Base-by-base conservation (phyloP, 2,888 invertebrate genomes). In the Drosophila prostipennis region DNA sequence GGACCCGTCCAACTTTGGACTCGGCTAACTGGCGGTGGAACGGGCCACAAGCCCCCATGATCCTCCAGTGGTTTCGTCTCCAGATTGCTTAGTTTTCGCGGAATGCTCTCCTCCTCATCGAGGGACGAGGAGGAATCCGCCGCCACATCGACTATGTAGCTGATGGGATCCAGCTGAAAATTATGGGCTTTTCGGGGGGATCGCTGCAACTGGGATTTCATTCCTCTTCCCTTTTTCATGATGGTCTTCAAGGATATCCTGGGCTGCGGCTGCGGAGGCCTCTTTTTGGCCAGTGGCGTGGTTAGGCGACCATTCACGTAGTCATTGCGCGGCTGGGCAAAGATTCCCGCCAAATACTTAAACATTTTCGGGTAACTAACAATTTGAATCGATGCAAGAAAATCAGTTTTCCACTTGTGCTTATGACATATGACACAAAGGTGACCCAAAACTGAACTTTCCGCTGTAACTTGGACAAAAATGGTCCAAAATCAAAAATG, bases 341-440 rank as follows among this genome's bases (percentile, higher is more conserved):
- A 48, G 8, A 63, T 63, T 3, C 61, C 61, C 10, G 61, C 61
- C 40, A 63, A 16, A 63, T 63, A 63, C 14, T 63, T 63, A 4
- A 46, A 19, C 61, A 63, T 63, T 26, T 34, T 61, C 11, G n/a
- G 6, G 2, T 45, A 2, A 61, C 63, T 32, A 14, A 46, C 13
- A 63, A 61, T 61, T 61, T 61, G 0, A 16, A 19, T 19, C 16
- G 14, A 11, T 46, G 11, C 14, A 6, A 8, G 46, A 16, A 40
- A 40, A 40, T 40, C 40, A 16, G 40, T 19, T 19, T 10, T 39
- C 3, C 34, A 14, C 14, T 39, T 39, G 7, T 34, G 34, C 7
- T 8, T 8, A 14, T 42, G 42, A 42, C 19, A 13, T 42, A 6
- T 19, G 42, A 6, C 5, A 19, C 42, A 19, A 34, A 11, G 34